Conservation (phyloP, 1,140 invertebrate genomes). For the Brevipalpus yothersi region DNA sequence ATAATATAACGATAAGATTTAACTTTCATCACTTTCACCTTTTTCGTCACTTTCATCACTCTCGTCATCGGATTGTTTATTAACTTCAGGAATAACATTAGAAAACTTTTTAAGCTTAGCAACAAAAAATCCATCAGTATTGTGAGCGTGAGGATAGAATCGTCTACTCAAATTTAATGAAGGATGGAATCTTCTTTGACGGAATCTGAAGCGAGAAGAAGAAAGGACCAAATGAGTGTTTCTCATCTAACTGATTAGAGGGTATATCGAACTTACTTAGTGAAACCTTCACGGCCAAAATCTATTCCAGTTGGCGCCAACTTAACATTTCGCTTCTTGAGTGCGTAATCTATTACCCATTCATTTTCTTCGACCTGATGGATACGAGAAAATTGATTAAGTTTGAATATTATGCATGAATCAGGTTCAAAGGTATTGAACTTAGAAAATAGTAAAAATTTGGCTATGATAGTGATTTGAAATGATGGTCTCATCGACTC, state of each 20-base stretch:
- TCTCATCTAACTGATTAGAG: too few relatives aligned
- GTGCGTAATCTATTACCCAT: conserved; percentile 80
- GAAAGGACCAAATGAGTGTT: not conserved
- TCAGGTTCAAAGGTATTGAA: conserved; percentile 1
- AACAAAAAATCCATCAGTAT: conserved; percentile 99
- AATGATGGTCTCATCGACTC: too few relatives aligned
- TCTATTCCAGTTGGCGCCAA: conserved; percentile 74
- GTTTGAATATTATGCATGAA: not conserved
- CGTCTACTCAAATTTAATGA: conserved; percentile 63
- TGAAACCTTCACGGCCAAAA: conserved; percentile 86
- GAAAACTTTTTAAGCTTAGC: conserved; percentile 93
- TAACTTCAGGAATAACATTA: conserved; percentile 37
- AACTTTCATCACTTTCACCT: too few relatives aligned
- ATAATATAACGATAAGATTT: too few relatives aligned
- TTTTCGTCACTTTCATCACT: not conserved
- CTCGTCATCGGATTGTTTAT: not conserved
- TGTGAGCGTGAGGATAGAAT: conserved; percentile 93
- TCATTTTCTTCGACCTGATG: conserved; percentile 84
- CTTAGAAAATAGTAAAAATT: conserved; percentile 4
- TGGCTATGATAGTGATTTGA: too few relatives aligned
- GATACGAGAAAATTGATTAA: not conserved
- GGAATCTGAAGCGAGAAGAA: conserved; percentile 26
- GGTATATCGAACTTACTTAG: conserved; percentile 39
- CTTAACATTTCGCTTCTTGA: conserved; percentile 77
- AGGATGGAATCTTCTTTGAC: conserved; percentile 49